These are phyloP conservation scores for Lutraria lutraria DNA, from an alignment of 2,888 invertebrate species.

Conservation along the genomic window DNA sequence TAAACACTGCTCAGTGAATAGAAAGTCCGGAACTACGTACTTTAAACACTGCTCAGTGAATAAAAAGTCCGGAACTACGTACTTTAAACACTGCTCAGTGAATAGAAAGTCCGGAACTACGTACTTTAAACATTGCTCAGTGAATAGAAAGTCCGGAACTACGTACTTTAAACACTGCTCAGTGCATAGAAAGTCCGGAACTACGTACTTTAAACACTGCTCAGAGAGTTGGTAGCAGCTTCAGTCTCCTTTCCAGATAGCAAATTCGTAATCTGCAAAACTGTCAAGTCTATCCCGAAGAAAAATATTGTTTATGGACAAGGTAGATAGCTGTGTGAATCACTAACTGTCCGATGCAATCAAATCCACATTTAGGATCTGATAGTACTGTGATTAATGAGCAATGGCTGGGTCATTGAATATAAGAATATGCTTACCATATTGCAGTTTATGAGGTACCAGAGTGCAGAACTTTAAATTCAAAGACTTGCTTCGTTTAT, in stretches of 20 bases:
- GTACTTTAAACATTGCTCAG: background rate
- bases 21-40: too few relatives aligned
- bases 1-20: too few relatives aligned
- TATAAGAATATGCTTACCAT: conserved; percentile 44
- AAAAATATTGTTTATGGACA: conserved; percentile 51
- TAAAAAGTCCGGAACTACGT: background rate
- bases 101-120: background rate
- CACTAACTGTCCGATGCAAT: conserved; percentile 55
- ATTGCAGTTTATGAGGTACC: background rate
- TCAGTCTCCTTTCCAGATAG: conserved; percentile 20
- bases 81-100: background rate
- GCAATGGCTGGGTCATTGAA: conserved; percentile 39
- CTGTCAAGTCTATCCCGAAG: conserved; percentile 33
- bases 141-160: background rate
- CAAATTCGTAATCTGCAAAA: conserved; percentile 29
- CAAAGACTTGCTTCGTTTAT: background rate
- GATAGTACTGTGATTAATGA: conserved; percentile 60
- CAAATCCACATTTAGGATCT: conserved; percentile 54
- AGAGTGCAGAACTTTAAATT: conserved; percentile 3
- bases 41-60: too few relatives aligned
- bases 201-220: background rate
- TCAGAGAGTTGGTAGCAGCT: background rate
- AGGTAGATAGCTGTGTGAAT: conserved; percentile 36
- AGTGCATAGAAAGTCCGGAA: background rate
- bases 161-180: background rate